Percentiles rank a stretch among this genome's conserved stretches.
Evolutionary conservation across 2,888 invertebrate genomes (phyloP).

Genomic region (Orchesella flavescens): DNA sequence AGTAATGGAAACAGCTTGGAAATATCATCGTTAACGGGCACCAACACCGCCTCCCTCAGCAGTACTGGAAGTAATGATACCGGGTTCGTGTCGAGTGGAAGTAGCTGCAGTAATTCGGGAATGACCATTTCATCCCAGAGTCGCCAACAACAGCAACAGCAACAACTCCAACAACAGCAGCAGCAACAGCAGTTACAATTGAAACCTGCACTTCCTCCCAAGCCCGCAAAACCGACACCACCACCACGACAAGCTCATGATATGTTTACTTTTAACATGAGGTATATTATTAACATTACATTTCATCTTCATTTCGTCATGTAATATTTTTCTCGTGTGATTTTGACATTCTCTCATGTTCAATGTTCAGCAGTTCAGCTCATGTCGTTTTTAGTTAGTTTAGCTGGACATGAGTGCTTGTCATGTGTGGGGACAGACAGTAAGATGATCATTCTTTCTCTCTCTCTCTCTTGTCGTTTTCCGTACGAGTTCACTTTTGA

Average conservation of each 20-base stretch:
- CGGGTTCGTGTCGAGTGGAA: constrained; percentile 56
- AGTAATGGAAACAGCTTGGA: constrained; percentile 61
- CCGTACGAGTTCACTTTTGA: background rate
- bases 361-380: too few species aligned
- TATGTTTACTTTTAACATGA: constrained; percentile 65
- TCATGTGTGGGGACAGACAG: background rate
- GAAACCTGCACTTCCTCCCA: constrained; percentile 82
- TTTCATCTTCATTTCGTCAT: background rate
- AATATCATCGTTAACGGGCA: constrained; percentile 51
- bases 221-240: constrained; percentile 76
- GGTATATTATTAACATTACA: constrained; percentile 47
- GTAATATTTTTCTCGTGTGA: constrained; percentile 5
- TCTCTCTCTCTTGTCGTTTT: background rate
- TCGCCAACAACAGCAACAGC: constrained; percentile 35
- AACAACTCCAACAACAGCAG: constrained; percentile 23
- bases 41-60: constrained; percentile 65
- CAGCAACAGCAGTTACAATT: constrained; percentile 74
- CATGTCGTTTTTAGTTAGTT: background rate
- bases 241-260: constrained; percentile 75
- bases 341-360: constrained; percentile 17
- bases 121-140: constrained; percentile 19
- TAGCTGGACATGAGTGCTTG: constrained; percentile 1
- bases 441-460: background rate
- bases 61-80: constrained; percentile 66
- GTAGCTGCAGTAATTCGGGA: constrained; percentile 47